A percentile compares a stretch with the other conserved stretches of the same genome.
Evolutionary conservation across 2,888 invertebrate genomes (phyloP).

Genomic region (Drosophila ochracea): DNA sequence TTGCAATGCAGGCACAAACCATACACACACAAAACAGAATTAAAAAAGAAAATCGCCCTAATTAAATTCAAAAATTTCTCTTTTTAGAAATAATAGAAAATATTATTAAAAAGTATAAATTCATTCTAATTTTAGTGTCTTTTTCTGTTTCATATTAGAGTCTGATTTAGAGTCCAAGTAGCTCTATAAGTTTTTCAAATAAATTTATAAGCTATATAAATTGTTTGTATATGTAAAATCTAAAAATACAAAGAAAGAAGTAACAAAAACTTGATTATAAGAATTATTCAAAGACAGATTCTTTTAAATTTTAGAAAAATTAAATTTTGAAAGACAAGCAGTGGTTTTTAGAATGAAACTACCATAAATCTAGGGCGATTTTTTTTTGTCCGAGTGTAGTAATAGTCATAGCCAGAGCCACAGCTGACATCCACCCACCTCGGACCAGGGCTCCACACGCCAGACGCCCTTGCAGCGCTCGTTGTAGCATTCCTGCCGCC

Average conservation of each 20-base stretch:
- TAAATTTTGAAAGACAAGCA: neutral
- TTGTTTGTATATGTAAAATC: too few relatives aligned
- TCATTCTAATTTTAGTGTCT: neutral
- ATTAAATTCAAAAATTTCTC: neutral
- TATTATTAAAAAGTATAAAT: too few relatives aligned
- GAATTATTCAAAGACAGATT: too few relatives aligned
- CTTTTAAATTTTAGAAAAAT: neutral
- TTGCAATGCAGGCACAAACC: neutral
- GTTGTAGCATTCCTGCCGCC: constrained; percentile 92
- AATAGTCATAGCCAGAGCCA: neutral
- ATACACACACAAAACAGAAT: neutral
- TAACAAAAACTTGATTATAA: too few relatives aligned
- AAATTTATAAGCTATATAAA: neutral
- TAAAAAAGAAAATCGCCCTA: neutral
- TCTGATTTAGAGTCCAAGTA: neutral
- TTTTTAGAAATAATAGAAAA: neutral
- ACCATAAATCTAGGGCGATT: neutral
- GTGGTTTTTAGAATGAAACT: neutral
- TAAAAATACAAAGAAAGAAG: too few relatives aligned
- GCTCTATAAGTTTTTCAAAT: neutral
- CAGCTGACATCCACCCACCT: constrained; percentile 87
- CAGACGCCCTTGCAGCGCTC: constrained; percentile 95
- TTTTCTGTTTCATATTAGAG: neutral
- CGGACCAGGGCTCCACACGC: constrained; percentile 96
- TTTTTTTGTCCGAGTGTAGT: neutral